Conservation (phyloP, 2,113 vertebrate genomes). For the Chrysemys picta region DNA sequence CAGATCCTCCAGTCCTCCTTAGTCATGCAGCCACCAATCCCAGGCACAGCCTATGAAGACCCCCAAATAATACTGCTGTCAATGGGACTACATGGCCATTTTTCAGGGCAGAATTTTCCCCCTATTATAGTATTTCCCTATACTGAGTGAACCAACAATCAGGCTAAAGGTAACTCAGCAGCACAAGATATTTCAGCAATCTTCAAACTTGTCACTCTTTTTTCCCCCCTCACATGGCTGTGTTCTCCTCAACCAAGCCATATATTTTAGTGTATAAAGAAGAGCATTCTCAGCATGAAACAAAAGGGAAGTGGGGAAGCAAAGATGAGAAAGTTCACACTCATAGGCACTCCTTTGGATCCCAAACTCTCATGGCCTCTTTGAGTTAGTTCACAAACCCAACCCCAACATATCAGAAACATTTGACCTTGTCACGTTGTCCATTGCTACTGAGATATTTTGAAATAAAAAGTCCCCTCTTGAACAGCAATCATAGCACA, state of each 20-base stretch:
- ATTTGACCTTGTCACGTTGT: neutral
- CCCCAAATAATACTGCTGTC: neutral
- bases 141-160: neutral
- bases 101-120: neutral
- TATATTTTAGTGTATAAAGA: neutral
- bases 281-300: no score
- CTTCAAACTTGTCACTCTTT: neutral
- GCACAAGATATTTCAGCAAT: accelerated
- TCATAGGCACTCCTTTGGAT: neutral
- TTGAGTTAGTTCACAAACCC: neutral
- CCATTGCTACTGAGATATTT: neutral
- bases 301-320: no score
- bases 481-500: neutral
- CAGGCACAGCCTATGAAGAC: neutral
- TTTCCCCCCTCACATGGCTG: neutral
- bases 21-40: neutral
- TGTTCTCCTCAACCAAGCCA: neutral
- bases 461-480: neutral
- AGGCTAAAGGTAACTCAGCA: neutral
- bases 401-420: neutral
- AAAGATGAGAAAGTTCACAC: no score
- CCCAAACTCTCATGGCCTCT: neutral
- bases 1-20: neutral
- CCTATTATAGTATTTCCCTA: neutral
- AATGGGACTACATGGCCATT: accelerated